phyloP scores from a whole-genome alignment of 1,140 invertebrate species.

The Cydia pomonella region DNA sequence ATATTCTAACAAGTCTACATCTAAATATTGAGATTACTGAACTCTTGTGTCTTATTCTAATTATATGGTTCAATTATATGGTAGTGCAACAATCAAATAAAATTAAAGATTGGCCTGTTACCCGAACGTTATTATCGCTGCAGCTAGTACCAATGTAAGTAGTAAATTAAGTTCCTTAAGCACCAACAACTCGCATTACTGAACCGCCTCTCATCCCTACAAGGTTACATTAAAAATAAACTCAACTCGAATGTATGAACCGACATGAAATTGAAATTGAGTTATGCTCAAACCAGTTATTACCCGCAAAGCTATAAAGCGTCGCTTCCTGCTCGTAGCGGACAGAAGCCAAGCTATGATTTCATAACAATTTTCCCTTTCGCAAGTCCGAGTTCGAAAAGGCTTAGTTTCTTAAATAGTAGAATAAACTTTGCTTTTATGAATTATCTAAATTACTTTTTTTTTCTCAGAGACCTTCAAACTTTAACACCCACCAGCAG shows the following conservation, averaged over 20 bases:
- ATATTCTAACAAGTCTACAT: too few relatives aligned
- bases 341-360: constrained; percentile 61
- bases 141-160: not conserved
- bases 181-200: constrained; percentile 14
- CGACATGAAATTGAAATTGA: constrained; percentile 53
- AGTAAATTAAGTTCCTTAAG: constrained; percentile 17
- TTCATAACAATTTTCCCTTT: constrained; percentile 76
- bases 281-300: constrained; percentile 58
- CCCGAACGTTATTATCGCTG: not conserved
- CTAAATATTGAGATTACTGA: too few relatives aligned
- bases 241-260: constrained; percentile 29
- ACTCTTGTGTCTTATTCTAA: not conserved
- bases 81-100: not conserved
- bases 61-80: not conserved
- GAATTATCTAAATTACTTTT: not conserved
- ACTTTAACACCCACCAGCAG: too few relatives aligned
- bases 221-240: constrained; percentile 27
- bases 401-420: constrained; percentile 7
- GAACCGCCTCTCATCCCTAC: constrained; percentile 18
- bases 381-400: constrained; percentile 49
- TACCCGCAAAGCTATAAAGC: constrained; percentile 61
- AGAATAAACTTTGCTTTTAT: constrained; percentile 16
- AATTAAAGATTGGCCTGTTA: not conserved
- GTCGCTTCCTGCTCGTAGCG: constrained; percentile 59
- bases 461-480: not conserved